Conservation (phyloP, 2,113 vertebrate genomes). For the Plectropomus leopardus region DNA sequence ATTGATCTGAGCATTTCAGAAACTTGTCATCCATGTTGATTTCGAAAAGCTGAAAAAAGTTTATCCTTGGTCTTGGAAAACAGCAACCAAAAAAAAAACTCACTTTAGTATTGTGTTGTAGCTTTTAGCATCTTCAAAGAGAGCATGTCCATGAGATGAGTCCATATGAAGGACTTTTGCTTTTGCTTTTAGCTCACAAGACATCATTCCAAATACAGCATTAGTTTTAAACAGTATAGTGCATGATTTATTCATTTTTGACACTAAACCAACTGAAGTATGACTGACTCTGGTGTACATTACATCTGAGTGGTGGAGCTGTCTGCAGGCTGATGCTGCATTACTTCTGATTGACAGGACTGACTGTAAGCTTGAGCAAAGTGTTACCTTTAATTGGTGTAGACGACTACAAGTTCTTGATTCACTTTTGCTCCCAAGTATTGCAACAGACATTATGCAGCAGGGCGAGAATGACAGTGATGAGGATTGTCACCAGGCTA, state of each 20-base stretch:
- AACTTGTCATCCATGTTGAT: too few species aligned
- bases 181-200: neutral
- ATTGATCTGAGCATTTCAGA: too few species aligned
- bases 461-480: neutral
- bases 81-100: too few species aligned
- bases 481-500: slow-evolving; percentile 18
- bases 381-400: slow-evolving; percentile 52
- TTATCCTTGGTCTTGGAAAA: too few species aligned
- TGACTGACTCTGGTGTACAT: slow-evolving; percentile 20
- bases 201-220: too few species aligned
- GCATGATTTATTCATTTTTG: too few species aligned
- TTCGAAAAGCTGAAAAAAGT: too few species aligned
- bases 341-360: slow-evolving; percentile 43
- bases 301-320: slow-evolving; percentile 25
- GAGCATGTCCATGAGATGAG: too few species aligned
- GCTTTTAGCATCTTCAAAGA: too few species aligned
- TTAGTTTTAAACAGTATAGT: too few species aligned
- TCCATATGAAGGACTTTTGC: neutral
- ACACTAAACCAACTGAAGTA: slow-evolving; percentile 15
- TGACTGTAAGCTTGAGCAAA: slow-evolving; percentile 41
- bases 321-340: slow-evolving; percentile 15
- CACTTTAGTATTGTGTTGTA: too few species aligned
- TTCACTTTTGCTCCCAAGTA: slow-evolving; percentile 46
- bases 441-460: slow-evolving; percentile 6
- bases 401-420: slow-evolving; percentile 39